These are phyloP conservation scores for Erinaceus europaeus DNA, from an alignment of 2,113 vertebrate species.

Conservation along the genomic window DNA sequence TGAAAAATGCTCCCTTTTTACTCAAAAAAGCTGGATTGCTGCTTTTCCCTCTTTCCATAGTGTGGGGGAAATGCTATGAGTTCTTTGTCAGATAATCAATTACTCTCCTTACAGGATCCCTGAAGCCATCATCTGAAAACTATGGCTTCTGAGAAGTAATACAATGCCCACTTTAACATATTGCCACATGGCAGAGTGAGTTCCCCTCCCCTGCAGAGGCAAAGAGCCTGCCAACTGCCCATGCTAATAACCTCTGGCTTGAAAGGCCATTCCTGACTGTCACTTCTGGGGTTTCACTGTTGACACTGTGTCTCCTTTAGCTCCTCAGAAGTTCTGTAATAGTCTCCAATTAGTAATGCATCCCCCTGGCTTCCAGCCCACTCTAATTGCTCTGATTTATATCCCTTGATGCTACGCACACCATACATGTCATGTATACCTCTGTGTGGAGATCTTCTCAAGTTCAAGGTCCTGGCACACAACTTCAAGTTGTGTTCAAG, in stretches of 20 bases:
- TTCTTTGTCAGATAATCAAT: not conserved
- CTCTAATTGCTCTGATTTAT: conserved; percentile 82
- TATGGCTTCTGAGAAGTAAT: not conserved
- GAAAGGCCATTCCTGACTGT: conserved; percentile 62
- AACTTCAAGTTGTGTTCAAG: conserved; percentile 68
- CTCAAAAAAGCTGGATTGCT: not conserved
- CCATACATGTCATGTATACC: conserved; percentile 73
- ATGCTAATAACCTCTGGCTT: conserved; percentile 75
- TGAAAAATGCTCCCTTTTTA: conserved; percentile 51
- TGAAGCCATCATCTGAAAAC: conserved; percentile 40
- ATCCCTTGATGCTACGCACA: conserved; percentile 74
- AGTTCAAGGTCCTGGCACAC: conserved; percentile 69
- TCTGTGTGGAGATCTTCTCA: conserved; percentile 49
- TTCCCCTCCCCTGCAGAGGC: too few species aligned
- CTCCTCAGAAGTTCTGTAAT: conserved; percentile 82
- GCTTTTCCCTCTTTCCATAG: not conserved
- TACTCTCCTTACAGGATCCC: not conserved
- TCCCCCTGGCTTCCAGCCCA: conserved; percentile 74
- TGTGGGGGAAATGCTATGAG: not conserved
- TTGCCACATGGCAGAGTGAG: not conserved
- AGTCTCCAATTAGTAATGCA: conserved; percentile 84
- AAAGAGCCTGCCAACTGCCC: conserved; percentile 71
- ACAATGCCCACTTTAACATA: conserved; percentile 9
- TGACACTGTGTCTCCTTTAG: conserved; percentile 82
- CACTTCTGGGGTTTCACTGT: conserved; percentile 78